These are phyloP conservation scores for Toxonevra muliebris DNA, from an alignment of 2,888 invertebrate genomes.

Conservation along the genomic window DNA sequence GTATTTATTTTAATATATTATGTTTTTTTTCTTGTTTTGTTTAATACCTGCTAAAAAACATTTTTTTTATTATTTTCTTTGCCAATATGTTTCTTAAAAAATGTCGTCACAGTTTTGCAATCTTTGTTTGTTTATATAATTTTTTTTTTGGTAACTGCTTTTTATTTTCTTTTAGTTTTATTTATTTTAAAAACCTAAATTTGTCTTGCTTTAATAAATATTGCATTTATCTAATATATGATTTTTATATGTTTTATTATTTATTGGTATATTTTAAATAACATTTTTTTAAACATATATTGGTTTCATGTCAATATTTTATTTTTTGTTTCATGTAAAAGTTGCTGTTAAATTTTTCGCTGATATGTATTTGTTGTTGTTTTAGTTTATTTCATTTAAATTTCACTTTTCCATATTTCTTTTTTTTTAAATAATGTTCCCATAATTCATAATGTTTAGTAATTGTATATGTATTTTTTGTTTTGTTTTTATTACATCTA, in stretches of 20 bases:
- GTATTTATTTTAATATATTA: constrained; percentile 25
- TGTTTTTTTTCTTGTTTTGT: not conserved
- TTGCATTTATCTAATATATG: constrained; percentile 36
- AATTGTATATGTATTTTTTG: constrained; percentile 39
- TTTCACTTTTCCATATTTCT: constrained; percentile 28
- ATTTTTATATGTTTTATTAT: constrained; percentile 19
- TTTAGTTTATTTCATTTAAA: constrained; percentile 41
- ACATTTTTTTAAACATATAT: constrained; percentile 31
- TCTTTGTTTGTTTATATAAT: constrained; percentile 11
- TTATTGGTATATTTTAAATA: constrained; percentile 36
- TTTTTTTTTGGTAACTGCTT: constrained; percentile 44
- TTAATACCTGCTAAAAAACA: constrained; percentile 26
- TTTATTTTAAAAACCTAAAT: constrained; percentile 33
- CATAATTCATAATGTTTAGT: constrained; percentile 63
- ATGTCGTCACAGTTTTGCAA: not conserved
- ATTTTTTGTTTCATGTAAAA: constrained; percentile 38
- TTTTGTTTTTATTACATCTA: constrained; percentile 28
- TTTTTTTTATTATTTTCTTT: constrained; percentile 11
- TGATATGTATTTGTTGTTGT: constrained; percentile 46
- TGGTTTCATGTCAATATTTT: constrained; percentile 24
- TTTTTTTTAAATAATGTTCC: constrained; percentile 55
- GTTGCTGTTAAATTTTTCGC: constrained; percentile 35
- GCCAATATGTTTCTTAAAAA: not conserved
- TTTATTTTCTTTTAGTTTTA: constrained; percentile 22
- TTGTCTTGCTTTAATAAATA: constrained; percentile 37